These are phyloP conservation scores for Boleophthalmus pectinirostris DNA, from an alignment of 2,113 vertebrate genomes.

Conservation along the genomic window DNA sequence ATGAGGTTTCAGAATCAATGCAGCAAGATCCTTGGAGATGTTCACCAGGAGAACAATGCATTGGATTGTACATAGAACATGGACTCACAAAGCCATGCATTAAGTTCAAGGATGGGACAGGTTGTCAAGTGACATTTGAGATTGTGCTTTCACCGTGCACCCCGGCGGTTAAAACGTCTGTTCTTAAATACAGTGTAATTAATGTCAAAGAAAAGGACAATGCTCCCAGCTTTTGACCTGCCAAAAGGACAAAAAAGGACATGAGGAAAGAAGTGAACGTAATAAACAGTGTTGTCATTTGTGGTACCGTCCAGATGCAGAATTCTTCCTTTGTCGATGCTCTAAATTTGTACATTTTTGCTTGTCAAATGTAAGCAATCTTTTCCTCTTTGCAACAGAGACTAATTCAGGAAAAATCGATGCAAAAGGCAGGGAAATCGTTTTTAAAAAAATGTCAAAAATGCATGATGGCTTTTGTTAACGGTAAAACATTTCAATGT, in stretches of 20 bases:
- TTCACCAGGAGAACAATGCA: neutral
- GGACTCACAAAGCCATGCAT: constrained; percentile 1
- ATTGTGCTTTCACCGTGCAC: constrained; percentile 24
- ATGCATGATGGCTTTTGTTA: constrained; percentile 63
- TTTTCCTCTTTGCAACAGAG: constrained; percentile 46
- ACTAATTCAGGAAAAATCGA: constrained; percentile 68
- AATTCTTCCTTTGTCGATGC: constrained; percentile 32
- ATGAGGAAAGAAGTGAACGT: constrained; percentile 11
- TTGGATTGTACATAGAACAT: constrained; percentile 14
- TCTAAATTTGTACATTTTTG: constrained; percentile 54
- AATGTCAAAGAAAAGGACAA: constrained; percentile 29
- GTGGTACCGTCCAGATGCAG: constrained; percentile 20
- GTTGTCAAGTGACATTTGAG: constrained; percentile 16
- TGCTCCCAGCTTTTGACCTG: constrained; percentile 20
- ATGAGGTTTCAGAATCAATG: neutral
- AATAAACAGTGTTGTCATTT: constrained; percentile 35
- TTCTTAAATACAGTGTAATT: constrained; percentile 24
- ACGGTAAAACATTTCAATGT: constrained; percentile 67
- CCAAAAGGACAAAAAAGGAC: constrained; percentile 35
- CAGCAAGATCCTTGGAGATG: neutral
- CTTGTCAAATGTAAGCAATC: constrained; percentile 47
- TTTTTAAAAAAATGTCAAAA: constrained; percentile 34
- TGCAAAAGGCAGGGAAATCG: constrained; percentile 57
- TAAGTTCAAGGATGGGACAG: neutral
- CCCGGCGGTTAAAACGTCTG: constrained; percentile 19